These are phyloP conservation scores for Sinocyclocheilus anshuiensis DNA, from an alignment of 2,113 vertebrate genomes.

Conservation along the genomic window DNA sequence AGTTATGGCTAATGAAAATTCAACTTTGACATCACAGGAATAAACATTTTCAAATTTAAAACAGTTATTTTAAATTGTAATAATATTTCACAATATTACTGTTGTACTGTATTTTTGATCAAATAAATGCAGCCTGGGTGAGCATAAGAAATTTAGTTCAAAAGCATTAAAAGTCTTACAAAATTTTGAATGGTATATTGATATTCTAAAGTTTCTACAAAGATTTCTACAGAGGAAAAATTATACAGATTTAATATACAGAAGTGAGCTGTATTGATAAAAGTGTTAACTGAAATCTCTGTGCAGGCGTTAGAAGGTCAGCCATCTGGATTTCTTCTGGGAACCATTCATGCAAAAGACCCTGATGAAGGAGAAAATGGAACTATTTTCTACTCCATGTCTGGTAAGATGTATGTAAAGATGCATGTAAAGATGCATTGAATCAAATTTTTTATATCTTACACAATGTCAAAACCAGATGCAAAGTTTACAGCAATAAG, in stretches of 20 bases:
- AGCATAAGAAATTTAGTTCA: background rate
- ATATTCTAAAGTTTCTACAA: too few species aligned
- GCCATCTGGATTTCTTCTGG: conserved; percentile 82
- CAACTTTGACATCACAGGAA: background rate
- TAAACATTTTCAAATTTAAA: background rate
- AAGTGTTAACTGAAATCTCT: background rate
- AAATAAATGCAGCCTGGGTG: background rate
- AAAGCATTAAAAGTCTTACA: too few species aligned
- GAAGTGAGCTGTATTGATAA: background rate
- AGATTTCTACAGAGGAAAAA: background rate
- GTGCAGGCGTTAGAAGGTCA: conserved; percentile 87
- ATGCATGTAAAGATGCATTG: background rate
- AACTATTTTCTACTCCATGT: conserved; percentile 85
- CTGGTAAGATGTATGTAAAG: too few species aligned
- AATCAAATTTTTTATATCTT: too few species aligned
- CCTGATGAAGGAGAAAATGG: conserved; percentile 95
- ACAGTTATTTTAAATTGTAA: background rate
- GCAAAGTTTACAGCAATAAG: background rate
- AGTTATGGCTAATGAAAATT: background rate
- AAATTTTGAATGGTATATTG: too few species aligned
- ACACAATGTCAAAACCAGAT: background rate
- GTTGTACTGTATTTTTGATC: background rate
- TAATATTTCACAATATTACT: background rate
- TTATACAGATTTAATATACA: background rate
- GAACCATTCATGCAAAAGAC: conserved; percentile 88